Evolutionary conservation across 1,140 invertebrate genomes (phyloP), one percentile per base, ranked within the genome.

Genomic region (Drosophila elegans): DNA sequence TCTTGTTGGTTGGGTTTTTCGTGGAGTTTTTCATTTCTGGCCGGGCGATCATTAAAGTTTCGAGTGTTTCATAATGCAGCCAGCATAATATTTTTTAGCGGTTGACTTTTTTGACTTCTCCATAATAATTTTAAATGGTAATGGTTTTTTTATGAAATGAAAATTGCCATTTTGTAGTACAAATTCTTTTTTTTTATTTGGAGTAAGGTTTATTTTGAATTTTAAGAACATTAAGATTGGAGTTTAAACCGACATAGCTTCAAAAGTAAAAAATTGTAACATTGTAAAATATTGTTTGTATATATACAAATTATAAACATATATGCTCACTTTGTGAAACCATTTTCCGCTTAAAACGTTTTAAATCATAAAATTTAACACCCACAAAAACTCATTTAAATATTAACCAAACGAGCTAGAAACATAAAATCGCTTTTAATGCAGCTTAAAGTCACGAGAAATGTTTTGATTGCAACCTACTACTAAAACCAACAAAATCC

Each of bases 11-110:
- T 34, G 36, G 59, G 62, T 12, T 78, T 63, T 39, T 57, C 12
- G 51, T 53, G 13, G 41, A 39, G 60, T 52, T 68, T 66, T 52
- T 12, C 38, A 68, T 36, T 63, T 62, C 49, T 68, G 34, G 63
- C 27, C 42, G 25, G 42, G 49, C 63, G 45, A 52, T 88, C 63
- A 76, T 77, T 88, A 66, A 79, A 82, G 49, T 80, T 73, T 73
- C 36, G 56, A 80, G 66, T 42, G 62, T 36, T 55, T 39, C 38
- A 55, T 45, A 68, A 68, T 71, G 67, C 59, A 73, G 51, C 69
- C 52, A 48, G 44, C 44, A 63, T 56, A 44, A 16, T 32, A 49
- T 42, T 55, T 42, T 44, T 7, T 10, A 42, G 59, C 54, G 45
- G 64, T 44, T 68, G 64, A 61, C 57, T 76, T 49, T 48, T 72